phyloP scores from a whole-genome alignment of 2,888 invertebrate species.

The Liodrosophila aerea region DNA sequence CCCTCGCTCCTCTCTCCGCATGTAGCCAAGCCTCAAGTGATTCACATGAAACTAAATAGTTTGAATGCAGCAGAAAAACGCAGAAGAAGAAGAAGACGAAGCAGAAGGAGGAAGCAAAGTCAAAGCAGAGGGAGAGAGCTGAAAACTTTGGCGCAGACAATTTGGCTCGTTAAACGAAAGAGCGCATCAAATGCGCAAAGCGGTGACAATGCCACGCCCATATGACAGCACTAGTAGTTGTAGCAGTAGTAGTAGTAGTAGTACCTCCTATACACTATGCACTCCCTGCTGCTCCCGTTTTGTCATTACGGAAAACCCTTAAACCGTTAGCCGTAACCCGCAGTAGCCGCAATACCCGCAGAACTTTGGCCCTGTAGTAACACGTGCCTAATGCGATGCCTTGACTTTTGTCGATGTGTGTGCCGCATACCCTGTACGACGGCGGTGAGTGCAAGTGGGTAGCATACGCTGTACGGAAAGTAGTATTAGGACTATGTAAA shows the following conservation, averaged over 20 bases:
- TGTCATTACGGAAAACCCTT: neutral
- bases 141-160: conserved; percentile 44
- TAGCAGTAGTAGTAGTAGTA: no score
- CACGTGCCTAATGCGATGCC: conserved; percentile 53
- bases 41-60: conserved; percentile 21
- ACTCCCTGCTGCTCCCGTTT: neutral
- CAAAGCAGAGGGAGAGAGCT: conserved; percentile 13
- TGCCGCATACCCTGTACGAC: conserved; percentile 10
- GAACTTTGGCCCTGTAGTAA: conserved; percentile 7
- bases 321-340: neutral
- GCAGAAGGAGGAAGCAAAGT: neutral
- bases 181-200: conserved; percentile 51
- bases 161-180: conserved; percentile 60
- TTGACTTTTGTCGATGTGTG: conserved; percentile 42
- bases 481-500: no score
- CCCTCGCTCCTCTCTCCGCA: no score
- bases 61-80: conserved; percentile 8
- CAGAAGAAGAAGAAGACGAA: neutral
- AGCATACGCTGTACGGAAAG: neutral
- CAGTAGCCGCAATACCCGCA: neutral
- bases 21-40: neutral
- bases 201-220: conserved; percentile 48
- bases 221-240: conserved; percentile 36
- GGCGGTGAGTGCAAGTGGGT: neutral
- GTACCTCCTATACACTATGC: no score